Evolutionary conservation across 2,113 vertebrate species (phyloP), one percentile per base, ranked within the genome.

Genomic region (Corythaixoides concolor): DNA sequence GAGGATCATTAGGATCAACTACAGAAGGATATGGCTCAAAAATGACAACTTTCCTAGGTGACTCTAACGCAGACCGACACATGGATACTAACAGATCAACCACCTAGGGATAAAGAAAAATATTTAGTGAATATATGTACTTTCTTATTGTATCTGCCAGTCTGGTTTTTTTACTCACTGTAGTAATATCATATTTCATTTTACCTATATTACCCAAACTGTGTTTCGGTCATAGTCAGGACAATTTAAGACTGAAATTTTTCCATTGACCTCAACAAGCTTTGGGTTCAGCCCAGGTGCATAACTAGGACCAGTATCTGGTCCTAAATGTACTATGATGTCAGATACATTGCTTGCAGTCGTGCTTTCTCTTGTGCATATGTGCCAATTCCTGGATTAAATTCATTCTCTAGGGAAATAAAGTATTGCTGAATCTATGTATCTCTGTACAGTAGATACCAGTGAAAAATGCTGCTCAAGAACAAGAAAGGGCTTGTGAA

Each of bases 21-120:
- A 99, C 99, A 90, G 99, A 99, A 94, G 99, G 99, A 97, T 99
- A 99, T 98, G 99, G 99, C 98, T 99, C 99, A 96, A 99, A 99
- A 98, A 99, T 99, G 73, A 99, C 98, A 76, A 98, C 98, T 97
- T 99, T 99, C 91, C 99, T 98, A 55, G 99, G 99, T 89, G 99
- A 99, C 89, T 99, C 99, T 97, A 99, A 96, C 0, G 99, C 99
- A 95, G 98, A 99, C 41, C 99, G 98, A 97, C 99, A 99, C 99
- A 99, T 99, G 70, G 99, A 99, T 56, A 99, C 99, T 47, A 99
- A 95, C 3, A 99, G 97, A 97, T 99, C 99, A 85, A 99, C 99
- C 84, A 99, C 99, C 99, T 99, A 86, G 52, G 39, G 84, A 89
- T n/a, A 81, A 93, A 89, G 55, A 78, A 49, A 95, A n/a, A 79